Base-by-base conservation (phyloP, 2,113 vertebrate genomes). In the Argyrosomus japonicus region DNA sequence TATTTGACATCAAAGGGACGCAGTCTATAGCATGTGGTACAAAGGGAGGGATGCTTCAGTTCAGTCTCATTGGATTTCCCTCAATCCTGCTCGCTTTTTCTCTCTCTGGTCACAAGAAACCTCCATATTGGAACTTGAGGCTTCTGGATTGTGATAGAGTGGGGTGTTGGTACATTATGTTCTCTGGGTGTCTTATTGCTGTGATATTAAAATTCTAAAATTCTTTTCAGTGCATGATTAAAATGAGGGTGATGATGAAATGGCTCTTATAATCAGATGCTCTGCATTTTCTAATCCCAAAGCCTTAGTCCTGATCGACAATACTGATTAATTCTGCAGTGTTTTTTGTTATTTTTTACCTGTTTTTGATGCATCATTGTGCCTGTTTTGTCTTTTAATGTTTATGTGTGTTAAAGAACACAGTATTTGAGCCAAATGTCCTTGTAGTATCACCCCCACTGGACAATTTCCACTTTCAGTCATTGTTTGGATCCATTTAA, bases 1-100 rank as follows among this genome's bases (percentile, higher is more conserved):
- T 73, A 43, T 81, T 75, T 73, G 70, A 88, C 85, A 89, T 93
- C 90, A 93, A 88, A 92, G 81, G 51, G 80, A 82, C 27, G 19
- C 29, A 47, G 58, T 65, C 78, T 84, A 56, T 73, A 72, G 65
- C 51, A 32, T 86, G 72, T 47, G 63, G 71, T 69, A 77, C 81
- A 82, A 81, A 88, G 75, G 77, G 68, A 45, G 67, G 60, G 70
- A 79, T 57, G 82, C 75, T 84, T 79, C 47, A 82, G 6, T 80
- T 85, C n/a, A 48, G 21, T 67, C 88, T 87, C 68, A 25, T 58
- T 90, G 81, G 84, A 86, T 86, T 81, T 57, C 75, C 63, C 75
- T 40, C 51, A 80, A 40, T 63, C 68, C 27, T 29, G 2, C 54
- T 36, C 53, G 43, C 27, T 21, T 0, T 50, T 3, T 56, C 48